Conservation (phyloP, 2,888 invertebrate species). For the Ceriagrion tenellum region DNA sequence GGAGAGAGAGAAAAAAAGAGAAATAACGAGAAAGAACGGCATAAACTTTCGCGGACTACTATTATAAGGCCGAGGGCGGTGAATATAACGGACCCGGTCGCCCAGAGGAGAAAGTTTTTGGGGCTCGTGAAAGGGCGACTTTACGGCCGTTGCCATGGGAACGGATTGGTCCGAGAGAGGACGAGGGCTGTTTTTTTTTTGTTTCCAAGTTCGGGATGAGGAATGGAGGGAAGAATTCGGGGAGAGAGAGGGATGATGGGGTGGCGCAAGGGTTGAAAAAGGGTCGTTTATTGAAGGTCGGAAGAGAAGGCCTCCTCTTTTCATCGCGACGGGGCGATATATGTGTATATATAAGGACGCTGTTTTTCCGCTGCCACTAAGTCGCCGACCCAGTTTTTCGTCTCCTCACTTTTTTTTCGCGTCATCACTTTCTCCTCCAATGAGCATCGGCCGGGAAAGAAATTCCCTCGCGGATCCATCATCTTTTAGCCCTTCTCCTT, state of each 20-base stretch:
- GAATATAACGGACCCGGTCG: background rate
- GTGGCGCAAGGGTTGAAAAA: background rate
- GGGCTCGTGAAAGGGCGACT: background rate
- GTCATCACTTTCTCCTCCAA: background rate
- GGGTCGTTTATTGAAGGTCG: background rate
- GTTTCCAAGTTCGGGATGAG: background rate
- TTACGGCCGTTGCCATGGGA: background rate
- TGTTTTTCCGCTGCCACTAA: background rate
- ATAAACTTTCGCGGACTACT: background rate
- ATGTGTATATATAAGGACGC: no score
- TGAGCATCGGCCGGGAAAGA: no score
- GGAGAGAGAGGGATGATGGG: no score
- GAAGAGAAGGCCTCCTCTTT: background rate
- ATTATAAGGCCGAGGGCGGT: background rate
- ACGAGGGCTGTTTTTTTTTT: background rate
- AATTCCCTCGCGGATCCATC: no score
- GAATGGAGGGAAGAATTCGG: background rate
- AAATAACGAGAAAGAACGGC: background rate
- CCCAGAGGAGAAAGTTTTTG: conserved; percentile 12
- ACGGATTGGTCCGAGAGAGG: background rate
- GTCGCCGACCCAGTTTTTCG: no score
- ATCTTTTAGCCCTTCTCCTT: no score
- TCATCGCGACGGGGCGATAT: background rate
- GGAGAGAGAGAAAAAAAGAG: background rate
- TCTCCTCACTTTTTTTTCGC: background rate